Base-by-base conservation (phyloP, 1,140 invertebrate genomes). In the Hypsibius dujardini region DNA sequence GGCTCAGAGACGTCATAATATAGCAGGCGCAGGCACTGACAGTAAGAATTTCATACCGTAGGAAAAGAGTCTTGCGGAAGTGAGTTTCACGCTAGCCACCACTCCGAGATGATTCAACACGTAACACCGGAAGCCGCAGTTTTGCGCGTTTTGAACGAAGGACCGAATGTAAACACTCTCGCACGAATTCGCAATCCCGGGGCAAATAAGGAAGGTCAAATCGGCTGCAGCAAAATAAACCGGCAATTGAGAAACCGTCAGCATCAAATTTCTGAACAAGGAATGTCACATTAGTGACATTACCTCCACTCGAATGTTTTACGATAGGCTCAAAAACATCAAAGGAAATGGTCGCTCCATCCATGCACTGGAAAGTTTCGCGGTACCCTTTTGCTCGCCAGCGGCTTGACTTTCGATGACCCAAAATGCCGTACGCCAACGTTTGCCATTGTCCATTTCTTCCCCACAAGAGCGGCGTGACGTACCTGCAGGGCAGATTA, bases 81-180 rank as follows among this genome's bases (percentile, higher is more conserved):
- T 94, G 2, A 95, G 85, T 70, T 86, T 86, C 12, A 93, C 87
- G 78, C 86, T 87, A 71, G 84, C 84, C 2, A 94, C 79, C 1
- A 88, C 90, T n/a, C 92, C 92, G 71, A 95, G 86, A 78, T 95
- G 92, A 81, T 95, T 95, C 70, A 94, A 84, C n/a, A 94, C 90
- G 1, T 89, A 88, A 79, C 90, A 92, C 72, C 90, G 82, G 80
- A 90, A 95, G 1, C 92, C 91, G 77, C 88, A 87, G 73, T 86
- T 86, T 77, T 92, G 90, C 2, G 89, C 90, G 79, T 90, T 87
- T 75, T 91, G 87, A 1, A 94, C 90, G 79, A 92, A 92, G 42
- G 90, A 92, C 69, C 90, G 84, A 72, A 95, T 90, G 79, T 94
- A 95, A 70, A 91, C 87, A 76, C 88, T 90, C 79, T 94, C 91